phyloP scores from a whole-genome alignment of 2,113 vertebrate genomes.

The Zapornia atra region DNA sequence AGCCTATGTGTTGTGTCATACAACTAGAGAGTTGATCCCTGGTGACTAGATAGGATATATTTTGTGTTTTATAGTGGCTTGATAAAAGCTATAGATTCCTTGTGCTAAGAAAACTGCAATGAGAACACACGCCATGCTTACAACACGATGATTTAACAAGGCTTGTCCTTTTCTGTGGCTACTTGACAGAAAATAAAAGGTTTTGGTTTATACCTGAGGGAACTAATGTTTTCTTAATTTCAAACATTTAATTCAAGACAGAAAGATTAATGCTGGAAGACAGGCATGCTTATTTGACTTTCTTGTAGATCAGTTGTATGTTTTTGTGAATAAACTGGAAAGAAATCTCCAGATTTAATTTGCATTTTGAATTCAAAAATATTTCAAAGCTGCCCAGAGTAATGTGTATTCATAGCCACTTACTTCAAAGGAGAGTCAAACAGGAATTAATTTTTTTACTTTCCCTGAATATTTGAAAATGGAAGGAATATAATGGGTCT shows the following conservation, averaged over 20 bases:
- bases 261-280: background rate
- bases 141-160: background rate
- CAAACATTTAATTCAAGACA: background rate
- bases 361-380: conserved; percentile 4
- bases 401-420: background rate
- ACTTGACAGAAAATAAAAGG: background rate
- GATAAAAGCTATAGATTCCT: background rate
- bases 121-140: background rate
- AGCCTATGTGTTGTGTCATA: background rate
- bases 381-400: background rate
- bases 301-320: background rate
- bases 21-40: background rate
- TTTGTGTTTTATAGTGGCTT: background rate
- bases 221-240: conserved; percentile 15
- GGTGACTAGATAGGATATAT: background rate
- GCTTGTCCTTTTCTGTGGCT: background rate
- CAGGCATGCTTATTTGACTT: conserved; percentile 7
- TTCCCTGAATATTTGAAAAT: background rate
- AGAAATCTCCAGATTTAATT: conserved; percentile 12
- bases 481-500: background rate
- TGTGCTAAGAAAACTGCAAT: background rate
- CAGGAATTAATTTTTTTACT: background rate
- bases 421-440: background rate
- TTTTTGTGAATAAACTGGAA: conserved; percentile 9
- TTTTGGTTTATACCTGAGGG: conserved; percentile 8